Percentiles rank a stretch among this genome's conserved stretches.
phyloP scores from a whole-genome alignment of 1,140 invertebrate genomes.

The Galendromus occidentalis region DNA sequence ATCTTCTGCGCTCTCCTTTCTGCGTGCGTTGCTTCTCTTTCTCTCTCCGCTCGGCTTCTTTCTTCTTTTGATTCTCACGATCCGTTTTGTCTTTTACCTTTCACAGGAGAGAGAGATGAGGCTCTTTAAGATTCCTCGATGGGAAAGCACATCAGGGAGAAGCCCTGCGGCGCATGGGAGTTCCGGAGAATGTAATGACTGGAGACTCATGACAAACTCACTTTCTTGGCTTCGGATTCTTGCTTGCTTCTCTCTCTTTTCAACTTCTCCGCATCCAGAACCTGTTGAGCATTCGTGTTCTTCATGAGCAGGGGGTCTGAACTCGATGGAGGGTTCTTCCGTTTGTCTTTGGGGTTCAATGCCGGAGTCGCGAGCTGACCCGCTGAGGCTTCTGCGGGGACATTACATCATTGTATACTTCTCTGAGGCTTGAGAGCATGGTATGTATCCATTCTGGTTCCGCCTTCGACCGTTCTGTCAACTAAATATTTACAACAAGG shows the following conservation, averaged over 20 bases:
- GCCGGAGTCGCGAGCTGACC: too few relatives aligned
- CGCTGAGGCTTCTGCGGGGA: too few relatives aligned
- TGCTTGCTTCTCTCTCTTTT: constrained; percentile 1
- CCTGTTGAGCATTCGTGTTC: neutral
- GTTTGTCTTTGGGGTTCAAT: neutral
- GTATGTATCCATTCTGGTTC: too few relatives aligned
- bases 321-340: neutral
- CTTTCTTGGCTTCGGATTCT: constrained; percentile 7
- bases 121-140: too few relatives aligned
- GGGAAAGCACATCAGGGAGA: too few relatives aligned
- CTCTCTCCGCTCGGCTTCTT: neutral
- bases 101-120: too few relatives aligned
- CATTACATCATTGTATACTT: too few relatives aligned
- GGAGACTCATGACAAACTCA: neutral
- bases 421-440: too few relatives aligned
- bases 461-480: too few relatives aligned
- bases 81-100: neutral
- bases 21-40: neutral
- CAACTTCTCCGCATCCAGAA: neutral
- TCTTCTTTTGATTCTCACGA: neutral
- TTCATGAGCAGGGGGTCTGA: neutral
- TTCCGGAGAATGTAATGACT: too few relatives aligned
- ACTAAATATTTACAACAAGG: constrained; percentile 1
- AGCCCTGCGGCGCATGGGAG: too few relatives aligned
- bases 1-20: constrained; percentile 3